A percentile compares a stretch with the other conserved stretches of the same genome.
Evolutionary conservation across 2,888 invertebrate species (phyloP).

Genomic region (Carabus problematicus): DNA sequence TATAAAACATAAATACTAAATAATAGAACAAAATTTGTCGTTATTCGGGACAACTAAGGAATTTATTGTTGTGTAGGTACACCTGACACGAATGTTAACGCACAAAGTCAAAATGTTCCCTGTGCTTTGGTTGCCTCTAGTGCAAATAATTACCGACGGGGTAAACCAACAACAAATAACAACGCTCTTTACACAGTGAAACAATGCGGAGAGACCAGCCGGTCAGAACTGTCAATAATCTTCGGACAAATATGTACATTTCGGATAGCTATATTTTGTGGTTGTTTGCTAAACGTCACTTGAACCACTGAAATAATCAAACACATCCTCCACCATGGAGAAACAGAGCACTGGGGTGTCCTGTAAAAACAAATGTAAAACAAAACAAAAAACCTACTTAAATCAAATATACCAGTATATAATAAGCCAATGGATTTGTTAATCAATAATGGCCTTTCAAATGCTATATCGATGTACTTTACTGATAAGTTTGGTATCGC

Average conservation of each 20-base stretch:
- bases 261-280: constrained; percentile 59
- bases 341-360: neutral
- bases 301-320: constrained; percentile 55
- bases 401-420: constrained; percentile 1
- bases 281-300: constrained; percentile 58
- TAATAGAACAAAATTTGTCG: too few relatives aligned
- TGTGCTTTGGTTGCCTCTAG: too few relatives aligned
- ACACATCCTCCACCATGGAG: constrained; percentile 42
- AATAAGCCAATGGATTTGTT: neutral
- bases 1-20: too few relatives aligned
- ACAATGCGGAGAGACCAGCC: too few relatives aligned
- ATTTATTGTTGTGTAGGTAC: too few relatives aligned
- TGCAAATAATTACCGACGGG: too few relatives aligned
- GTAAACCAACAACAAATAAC: too few relatives aligned
- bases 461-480: neutral
- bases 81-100: too few relatives aligned
- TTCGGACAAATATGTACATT: constrained; percentile 56
- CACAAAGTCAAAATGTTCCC: too few relatives aligned
- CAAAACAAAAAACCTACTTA: neutral
- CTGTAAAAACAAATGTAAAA: neutral
- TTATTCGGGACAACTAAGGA: too few relatives aligned
- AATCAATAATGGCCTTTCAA: too few relatives aligned
- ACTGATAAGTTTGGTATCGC: constrained; percentile 1
- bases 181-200: too few relatives aligned
- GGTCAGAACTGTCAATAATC: constrained; percentile 53